Evolutionary conservation across 2,888 invertebrate genomes (phyloP).

Genomic region (Diploptera punctata): DNA sequence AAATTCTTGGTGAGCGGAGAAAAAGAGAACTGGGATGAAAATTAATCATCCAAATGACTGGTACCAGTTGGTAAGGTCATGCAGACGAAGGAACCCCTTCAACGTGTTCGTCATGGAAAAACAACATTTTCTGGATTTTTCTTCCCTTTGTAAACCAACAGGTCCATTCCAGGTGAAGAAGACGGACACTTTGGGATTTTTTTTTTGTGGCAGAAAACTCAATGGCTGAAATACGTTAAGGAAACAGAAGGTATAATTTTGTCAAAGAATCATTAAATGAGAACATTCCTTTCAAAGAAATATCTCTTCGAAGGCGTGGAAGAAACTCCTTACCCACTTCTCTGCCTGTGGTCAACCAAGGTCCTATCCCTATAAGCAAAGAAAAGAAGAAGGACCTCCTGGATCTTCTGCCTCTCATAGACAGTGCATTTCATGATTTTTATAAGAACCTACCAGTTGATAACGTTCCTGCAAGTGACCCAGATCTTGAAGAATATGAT

Average conservation of each 20-base stretch:
- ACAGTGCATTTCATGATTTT: too few species aligned
- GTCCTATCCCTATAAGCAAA: too few species aligned
- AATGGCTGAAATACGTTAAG: neutral
- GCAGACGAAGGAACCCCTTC: neutral
- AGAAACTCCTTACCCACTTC: too few species aligned
- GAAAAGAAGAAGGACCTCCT: too few species aligned
- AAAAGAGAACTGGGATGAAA: neutral
- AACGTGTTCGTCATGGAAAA: neutral
- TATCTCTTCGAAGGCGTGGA: too few species aligned
- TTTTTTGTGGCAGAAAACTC: too few species aligned
- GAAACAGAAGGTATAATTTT: neutral
- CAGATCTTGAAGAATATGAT: too few species aligned
- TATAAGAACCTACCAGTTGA: too few species aligned
- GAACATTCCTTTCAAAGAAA: neutral
- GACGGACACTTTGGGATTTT: too few species aligned
- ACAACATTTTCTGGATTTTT: neutral
- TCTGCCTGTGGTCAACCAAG: too few species aligned
- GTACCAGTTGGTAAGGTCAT: neutral
- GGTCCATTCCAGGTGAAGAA: neutral
- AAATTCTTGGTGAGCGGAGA: constrained; percentile 1
- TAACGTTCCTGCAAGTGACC: too few species aligned
- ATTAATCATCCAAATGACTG: neutral
- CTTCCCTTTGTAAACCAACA: neutral
- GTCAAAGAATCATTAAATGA: neutral
- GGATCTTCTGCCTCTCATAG: too few species aligned